Evolutionary conservation across 2,888 invertebrate genomes (phyloP).

Genomic region (Trissolcus brochymenae): DNA sequence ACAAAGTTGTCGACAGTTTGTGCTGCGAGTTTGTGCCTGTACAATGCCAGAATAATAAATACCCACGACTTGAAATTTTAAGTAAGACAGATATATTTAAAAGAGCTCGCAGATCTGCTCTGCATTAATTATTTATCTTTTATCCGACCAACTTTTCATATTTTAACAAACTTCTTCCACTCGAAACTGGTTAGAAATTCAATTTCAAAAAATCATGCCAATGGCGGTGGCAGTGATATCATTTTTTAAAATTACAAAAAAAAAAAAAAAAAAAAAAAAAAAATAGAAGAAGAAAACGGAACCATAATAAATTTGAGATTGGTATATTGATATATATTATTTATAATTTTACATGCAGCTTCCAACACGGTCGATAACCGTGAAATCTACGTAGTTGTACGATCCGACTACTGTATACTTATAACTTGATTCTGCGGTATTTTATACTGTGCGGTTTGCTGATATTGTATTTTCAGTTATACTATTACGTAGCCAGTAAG

Average conservation of each 20-base stretch:
- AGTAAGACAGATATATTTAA: not conserved
- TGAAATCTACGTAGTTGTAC: conserved; percentile 12
- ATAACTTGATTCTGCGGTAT: conserved; percentile 27
- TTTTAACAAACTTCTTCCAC: no score
- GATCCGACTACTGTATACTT: conserved; percentile 2
- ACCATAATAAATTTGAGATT: no score
- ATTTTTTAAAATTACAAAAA: no score
- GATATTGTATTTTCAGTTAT: conserved; percentile 38
- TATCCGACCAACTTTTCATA: no score
- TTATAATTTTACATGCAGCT: not conserved
- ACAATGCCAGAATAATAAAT: conserved; percentile 25
- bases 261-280: no score
- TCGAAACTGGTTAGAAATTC: no score
- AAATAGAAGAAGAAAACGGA: no score
- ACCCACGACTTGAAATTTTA: conserved; percentile 2
- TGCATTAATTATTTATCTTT: no score
- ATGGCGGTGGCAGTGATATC: no score
- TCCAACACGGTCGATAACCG: conserved; percentile 18
- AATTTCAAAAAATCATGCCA: no score
- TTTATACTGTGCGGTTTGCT: conserved; percentile 25
- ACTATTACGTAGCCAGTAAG: conserved; percentile 16
- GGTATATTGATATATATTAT: no score
- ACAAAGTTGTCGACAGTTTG: conserved; percentile 12
- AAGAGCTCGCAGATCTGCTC: not conserved
- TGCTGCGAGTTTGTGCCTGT: conserved; percentile 12